A percentile compares a stretch with the other conserved stretches of the same genome.
phyloP scores from a whole-genome alignment of 2,113 vertebrate genomes.

The Oreochromis niloticus region DNA sequence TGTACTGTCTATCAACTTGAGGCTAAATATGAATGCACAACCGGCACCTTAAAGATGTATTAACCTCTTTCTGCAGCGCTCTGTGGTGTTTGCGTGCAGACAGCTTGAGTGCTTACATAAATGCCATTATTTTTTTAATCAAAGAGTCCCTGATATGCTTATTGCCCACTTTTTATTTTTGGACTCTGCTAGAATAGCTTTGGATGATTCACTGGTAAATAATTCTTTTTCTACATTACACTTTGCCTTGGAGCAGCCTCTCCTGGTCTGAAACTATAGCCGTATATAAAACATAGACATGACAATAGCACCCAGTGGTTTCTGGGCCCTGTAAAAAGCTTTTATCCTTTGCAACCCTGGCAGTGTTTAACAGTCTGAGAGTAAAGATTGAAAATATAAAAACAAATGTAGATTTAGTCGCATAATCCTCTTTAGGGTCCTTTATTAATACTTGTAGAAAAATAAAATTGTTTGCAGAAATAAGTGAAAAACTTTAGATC shows the following conservation, averaged over 20 bases:
- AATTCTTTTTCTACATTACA: not conserved
- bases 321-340: not conserved
- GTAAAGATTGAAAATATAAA: too few species aligned
- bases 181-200: not conserved
- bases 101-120: not conserved
- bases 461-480: rapidly evolving
- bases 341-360: not conserved
- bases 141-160: not conserved
- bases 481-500: not conserved
- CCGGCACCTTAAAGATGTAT: not conserved
- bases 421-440: not conserved
- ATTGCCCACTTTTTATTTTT: not conserved
- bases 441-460: not conserved
- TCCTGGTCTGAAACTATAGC: not conserved
- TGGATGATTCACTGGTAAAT: not conserved
- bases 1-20: not conserved
- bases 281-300: not conserved
- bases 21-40: not conserved
- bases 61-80: not conserved
- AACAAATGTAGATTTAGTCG: not conserved
- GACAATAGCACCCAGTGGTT: not conserved
- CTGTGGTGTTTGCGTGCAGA: not conserved
- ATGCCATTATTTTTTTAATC: rapidly evolving
- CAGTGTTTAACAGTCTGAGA: too few species aligned
- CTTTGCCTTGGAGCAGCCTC: not conserved